Conservation (phyloP, 2,888 invertebrate species). For the Cartodere bifasciata region DNA sequence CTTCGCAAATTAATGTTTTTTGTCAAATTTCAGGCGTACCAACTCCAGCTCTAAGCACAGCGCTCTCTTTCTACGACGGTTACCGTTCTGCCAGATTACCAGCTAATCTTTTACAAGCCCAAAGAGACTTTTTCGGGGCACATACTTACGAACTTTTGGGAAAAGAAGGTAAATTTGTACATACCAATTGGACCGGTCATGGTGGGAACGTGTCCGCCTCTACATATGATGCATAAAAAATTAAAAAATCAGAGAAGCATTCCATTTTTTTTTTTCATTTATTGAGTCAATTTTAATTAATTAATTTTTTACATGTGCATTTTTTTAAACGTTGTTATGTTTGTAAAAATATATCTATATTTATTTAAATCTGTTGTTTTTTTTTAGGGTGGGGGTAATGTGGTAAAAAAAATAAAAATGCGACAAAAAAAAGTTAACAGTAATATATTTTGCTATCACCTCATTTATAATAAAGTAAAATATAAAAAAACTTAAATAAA, state of each 20-base stretch:
- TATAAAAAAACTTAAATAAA: no score
- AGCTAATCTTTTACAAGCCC: conserved; percentile 92
- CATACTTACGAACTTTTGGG: conserved; percentile 90
- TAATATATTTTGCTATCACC: no score
- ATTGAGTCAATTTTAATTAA: no score
- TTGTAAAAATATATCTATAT: conserved; percentile 7
- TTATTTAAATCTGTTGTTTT: conserved; percentile 5
- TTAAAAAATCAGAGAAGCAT: no score
- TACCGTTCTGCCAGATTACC: conserved; percentile 78
- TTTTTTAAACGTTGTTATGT: conserved; percentile 8
- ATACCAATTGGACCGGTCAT: conserved; percentile 99
- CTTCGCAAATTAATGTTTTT: no score
- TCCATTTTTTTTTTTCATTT: no score
- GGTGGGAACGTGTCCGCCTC: conserved; percentile 94
- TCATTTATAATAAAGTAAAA: no score
- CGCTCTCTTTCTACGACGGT: conserved; percentile 95
- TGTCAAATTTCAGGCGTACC: conserved; percentile 85
- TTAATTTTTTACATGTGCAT: conserved; percentile 5
- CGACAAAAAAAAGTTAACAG: no score
- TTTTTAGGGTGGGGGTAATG: no score
- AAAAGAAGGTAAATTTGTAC: conserved; percentile 79
- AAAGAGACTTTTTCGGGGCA: conserved; percentile 97
- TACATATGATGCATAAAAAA: conserved; percentile 65
- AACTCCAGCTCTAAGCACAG: conserved; percentile 84
- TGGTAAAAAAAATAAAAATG: no score